Base-by-base conservation (phyloP, 2,113 vertebrate species). In the Chionodraco myersi region DNA sequence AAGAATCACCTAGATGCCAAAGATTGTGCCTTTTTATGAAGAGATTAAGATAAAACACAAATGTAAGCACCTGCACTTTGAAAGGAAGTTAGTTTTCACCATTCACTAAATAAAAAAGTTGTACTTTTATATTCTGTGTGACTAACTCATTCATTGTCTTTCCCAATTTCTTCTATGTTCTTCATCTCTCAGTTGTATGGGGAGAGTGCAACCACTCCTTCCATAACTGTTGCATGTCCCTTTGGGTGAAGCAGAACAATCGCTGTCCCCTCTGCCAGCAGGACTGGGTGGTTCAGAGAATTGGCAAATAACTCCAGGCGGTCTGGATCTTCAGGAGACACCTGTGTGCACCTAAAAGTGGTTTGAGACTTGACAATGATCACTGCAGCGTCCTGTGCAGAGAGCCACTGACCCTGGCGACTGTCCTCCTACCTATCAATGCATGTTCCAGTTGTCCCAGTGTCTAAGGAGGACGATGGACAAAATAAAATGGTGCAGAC, bases 231-330 rank as follows among this genome's bases (percentile, higher is more conserved):
- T 99, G 98, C 94, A 99, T 99, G 98, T 99, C 98, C 64, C 94
- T 99, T 64, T 99, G 98, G 98, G 98, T 99, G 92, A 99, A 99
- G 90, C 98, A 99, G 95, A 99, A 99, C 96, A 99, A 99, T 66
- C 97, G 98, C 79, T 99, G 98, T 71, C 98, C 98, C 2, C 95
- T 99, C 56, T 99, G 98, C 94, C 98, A 99, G 90, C 98, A 99
- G 92, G 98, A 99, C 94, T 99, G 98, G 98, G 98, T 99, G 76
- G 98, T 99, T 71, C 98, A 99, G 84, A 97, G 98, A 95, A 99
- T 99, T 75, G 98, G 98, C 89, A 99, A 99, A 92, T 99, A 94
- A 96, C 49, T 59, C 60, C 52, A 64, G 23, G 65, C 30, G 21
- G 41, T 61, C 73, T 44, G 70, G 7, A 58, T 52, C 56, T 14